Evolutionary conservation across 2,797 vertebrate genomes (phyloP).

Genomic region (Botia almorhae): DNA sequence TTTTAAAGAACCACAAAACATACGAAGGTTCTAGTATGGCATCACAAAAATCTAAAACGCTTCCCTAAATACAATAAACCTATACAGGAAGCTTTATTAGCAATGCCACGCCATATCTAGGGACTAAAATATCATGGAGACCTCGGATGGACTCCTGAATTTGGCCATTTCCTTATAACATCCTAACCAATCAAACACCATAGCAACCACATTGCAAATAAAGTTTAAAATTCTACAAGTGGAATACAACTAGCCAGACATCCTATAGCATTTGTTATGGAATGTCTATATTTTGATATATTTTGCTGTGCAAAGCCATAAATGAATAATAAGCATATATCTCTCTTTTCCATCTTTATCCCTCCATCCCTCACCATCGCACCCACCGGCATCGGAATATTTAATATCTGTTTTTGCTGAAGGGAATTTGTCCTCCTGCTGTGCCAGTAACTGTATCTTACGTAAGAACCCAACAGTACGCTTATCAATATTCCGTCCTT

Average conservation of each 20-base stretch:
- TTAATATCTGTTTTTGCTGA: constrained; percentile 46
- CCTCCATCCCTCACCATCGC: constrained; percentile 12
- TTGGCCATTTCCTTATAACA: too few species aligned
- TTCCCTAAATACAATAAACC: too few species aligned
- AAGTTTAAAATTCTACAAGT: neutral
- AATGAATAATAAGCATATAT: constrained; percentile 17
- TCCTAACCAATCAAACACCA: neutral
- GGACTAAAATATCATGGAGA: too few species aligned
- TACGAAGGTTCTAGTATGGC: too few species aligned
- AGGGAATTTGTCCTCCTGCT: constrained; percentile 44
- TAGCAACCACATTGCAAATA: neutral
- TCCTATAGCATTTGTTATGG: neutral
- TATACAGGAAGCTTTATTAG: too few species aligned
- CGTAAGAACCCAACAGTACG: constrained; percentile 32
- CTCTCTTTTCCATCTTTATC: constrained; percentile 9
- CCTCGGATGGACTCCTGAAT: too few species aligned
- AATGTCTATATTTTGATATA: neutral
- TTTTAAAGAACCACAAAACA: too few species aligned
- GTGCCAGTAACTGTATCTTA: constrained; percentile 45
- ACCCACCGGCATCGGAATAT: constrained; percentile 30
- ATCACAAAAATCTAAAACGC: too few species aligned
- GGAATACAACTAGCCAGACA: neutral
- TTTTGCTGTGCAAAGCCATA: constrained; percentile 8
- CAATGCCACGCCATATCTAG: too few species aligned
- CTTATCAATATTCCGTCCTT: constrained; percentile 47